Percentiles rank a stretch among this genome's conserved stretches.
Evolutionary conservation across 2,113 vertebrate species (phyloP).

Genomic region (Thamnaconus septentrionalis): DNA sequence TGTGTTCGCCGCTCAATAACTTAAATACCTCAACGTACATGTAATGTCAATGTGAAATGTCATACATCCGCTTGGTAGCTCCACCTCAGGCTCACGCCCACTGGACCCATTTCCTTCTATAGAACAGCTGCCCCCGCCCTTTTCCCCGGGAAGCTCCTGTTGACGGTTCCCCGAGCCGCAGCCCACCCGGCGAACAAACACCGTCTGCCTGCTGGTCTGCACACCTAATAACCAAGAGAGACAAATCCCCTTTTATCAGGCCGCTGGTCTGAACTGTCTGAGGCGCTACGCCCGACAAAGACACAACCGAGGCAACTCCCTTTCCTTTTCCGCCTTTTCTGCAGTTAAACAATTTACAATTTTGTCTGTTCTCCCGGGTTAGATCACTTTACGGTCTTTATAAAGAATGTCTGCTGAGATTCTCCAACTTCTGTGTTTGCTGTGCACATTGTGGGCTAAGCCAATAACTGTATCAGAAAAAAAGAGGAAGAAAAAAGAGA

Average conservation of each 20-base stretch:
- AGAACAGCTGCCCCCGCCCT: slow-evolving; percentile 59
- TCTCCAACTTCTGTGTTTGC: neutral
- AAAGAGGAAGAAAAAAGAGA: no score
- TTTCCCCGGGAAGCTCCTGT: slow-evolving; percentile 63
- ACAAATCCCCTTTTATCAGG: neutral
- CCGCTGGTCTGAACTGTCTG: slow-evolving; percentile 11
- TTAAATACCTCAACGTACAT: slow-evolving; percentile 22
- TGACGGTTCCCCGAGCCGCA: slow-evolving; percentile 69
- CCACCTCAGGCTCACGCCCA: slow-evolving; percentile 45
- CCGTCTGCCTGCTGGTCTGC: slow-evolving; percentile 5
- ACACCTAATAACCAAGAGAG: neutral
- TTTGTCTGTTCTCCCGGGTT: slow-evolving; percentile 15
- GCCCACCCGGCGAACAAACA: slow-evolving; percentile 64
- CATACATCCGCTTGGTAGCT: slow-evolving; percentile 28
- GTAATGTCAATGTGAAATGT: slow-evolving; percentile 36
- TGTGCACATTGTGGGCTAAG: no score
- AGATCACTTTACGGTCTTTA: neutral
- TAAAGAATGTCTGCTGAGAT: neutral
- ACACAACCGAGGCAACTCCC: slow-evolving; percentile 29
- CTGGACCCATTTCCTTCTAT: slow-evolving; percentile 74
- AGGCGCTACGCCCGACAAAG: slow-evolving; percentile 26
- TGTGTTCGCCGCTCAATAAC: neutral
- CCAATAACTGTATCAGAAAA: no score
- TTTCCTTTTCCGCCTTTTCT: slow-evolving; percentile 56
- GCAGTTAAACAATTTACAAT: slow-evolving; percentile 2